Percentiles rank a stretch among this genome's conserved stretches.
phyloP scores from a whole-genome alignment of 2,113 vertebrate species.

The Agelaius phoeniceus region DNA sequence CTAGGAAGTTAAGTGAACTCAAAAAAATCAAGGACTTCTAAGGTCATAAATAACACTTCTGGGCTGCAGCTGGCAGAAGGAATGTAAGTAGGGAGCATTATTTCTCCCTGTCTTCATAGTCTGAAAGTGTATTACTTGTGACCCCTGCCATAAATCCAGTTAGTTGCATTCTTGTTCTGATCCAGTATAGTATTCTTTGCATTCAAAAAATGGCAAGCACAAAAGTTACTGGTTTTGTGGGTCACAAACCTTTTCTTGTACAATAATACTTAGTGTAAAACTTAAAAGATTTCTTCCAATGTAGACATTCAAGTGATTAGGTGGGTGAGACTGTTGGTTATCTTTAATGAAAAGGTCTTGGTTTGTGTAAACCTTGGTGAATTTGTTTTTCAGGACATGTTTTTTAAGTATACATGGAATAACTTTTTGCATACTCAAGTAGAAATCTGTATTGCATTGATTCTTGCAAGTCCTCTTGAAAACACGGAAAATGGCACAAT shows the following conservation, averaged over 20 bases:
- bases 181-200: background rate
- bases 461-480: constrained; percentile 93
- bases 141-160: background rate
- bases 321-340: background rate
- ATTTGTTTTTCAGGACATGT: constrained; percentile 89
- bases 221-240: background rate
- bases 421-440: constrained; percentile 98
- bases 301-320: background rate
- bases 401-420: constrained; percentile 99
- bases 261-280: background rate
- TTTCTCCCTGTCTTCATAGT: background rate
- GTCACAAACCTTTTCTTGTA: background rate
- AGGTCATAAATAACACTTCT: background rate
- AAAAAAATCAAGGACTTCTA: background rate
- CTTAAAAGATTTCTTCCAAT: background rate
- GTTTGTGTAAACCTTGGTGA: background rate
- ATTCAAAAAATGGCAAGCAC: background rate
- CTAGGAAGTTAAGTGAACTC: background rate
- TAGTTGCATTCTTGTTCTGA: background rate
- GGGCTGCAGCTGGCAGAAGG: background rate
- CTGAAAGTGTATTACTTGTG: background rate
- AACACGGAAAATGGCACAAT: constrained; percentile 80
- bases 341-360: background rate
- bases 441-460: constrained; percentile 96
- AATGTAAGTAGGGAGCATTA: background rate